Evolutionary conservation across 2,888 invertebrate genomes (phyloP), one percentile per base, ranked within the genome.

Genomic region (Tillus elongatus): DNA sequence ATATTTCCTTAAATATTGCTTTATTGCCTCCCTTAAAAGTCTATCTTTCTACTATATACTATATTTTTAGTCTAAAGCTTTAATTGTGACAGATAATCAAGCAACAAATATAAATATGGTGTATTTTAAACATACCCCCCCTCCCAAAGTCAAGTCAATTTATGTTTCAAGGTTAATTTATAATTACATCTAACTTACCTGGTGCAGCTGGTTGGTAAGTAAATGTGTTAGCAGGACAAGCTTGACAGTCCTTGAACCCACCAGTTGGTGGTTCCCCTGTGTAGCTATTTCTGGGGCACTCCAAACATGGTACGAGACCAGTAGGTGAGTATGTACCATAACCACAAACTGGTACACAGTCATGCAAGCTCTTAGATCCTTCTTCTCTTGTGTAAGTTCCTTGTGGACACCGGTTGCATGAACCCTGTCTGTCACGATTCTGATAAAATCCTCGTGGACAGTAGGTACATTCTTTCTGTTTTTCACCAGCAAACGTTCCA

Each of bases 321-420:
- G 91, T 92, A 30, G 90, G 90, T 2, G 92, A 93, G 63, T 91
- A 95, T 13, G 93, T 95, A 40, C 96, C 96, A 57, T 84, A 92
- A 12, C 95, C 95, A 58, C 95, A 96, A 8, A 93, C 92, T 1
- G 95, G 92, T 35, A 92, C 74, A 57, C 92, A 93, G 53, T 90
- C 90, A 39, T 77, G 74, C 27, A 88, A 69, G 37, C 82, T 80
- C 64, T 92, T 92, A 0, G 89, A 88, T 13, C 89, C 90, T 66
- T 88, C 82, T 67, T 90, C 89, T 53, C 79, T 74, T 1, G 96
- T 96, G 58, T 91, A 96, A 4, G 90, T 92, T 46, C 93, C 95
- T 52, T 80, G 76, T 1, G 95, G 92, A 63, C 97, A 97, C 44
- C 84, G 79, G 32, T 84, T 72, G 62, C 97, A 97, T 1, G 83